Evolutionary conservation across 2,113 vertebrate species (phyloP).

Genomic region (Myiagra hebetior): DNA sequence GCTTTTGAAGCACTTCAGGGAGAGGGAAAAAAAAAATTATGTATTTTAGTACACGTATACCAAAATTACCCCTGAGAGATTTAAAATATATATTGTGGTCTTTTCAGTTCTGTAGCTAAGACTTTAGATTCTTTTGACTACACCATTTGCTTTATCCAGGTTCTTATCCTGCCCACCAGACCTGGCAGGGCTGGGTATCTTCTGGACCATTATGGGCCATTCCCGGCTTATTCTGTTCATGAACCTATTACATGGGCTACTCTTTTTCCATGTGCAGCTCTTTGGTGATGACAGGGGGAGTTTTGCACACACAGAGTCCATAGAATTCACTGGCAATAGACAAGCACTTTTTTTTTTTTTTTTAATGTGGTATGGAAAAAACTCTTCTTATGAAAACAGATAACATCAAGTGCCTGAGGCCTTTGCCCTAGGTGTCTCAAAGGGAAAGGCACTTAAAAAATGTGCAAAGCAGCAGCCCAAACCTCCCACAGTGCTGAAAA

Average conservation of each 20-base stretch:
- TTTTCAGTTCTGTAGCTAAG: not conserved
- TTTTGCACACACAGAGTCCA: not conserved
- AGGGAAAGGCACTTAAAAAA: conserved; percentile 57
- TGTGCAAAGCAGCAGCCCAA: conserved; percentile 53
- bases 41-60: not conserved
- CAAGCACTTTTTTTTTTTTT: not conserved
- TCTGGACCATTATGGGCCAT: not conserved
- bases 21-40: not conserved
- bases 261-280: not conserved
- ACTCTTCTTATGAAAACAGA: conserved; percentile 30
- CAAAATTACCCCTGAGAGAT: not conserved
- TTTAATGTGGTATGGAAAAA: conserved; percentile 28
- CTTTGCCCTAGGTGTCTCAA: conserved; percentile 55
- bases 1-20: not conserved
- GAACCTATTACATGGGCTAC: not conserved
- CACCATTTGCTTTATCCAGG: not conserved
- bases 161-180: not conserved
- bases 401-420: conserved; percentile 46
- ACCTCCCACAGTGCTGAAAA: conserved; percentile 63
- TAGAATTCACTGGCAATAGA: not conserved
- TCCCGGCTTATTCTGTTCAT: not conserved
- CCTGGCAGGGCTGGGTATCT: not conserved
- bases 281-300: not conserved
- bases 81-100: not conserved
- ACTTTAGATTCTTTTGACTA: not conserved